Conservation (phyloP, 2,113 vertebrate genomes). For the Grammomys dolichurus region DNA sequence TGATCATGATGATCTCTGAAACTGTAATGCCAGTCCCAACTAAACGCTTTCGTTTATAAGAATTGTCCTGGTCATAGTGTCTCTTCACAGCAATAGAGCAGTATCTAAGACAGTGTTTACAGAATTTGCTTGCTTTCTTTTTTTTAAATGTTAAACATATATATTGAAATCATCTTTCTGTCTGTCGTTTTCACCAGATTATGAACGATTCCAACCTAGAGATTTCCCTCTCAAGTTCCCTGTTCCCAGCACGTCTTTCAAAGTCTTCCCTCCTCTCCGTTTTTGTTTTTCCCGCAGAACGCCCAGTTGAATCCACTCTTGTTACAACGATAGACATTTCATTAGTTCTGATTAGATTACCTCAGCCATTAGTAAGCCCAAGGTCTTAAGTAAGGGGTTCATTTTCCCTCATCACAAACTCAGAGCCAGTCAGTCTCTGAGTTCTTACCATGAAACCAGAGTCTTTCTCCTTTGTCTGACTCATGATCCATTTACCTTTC, state of each 20-base stretch:
- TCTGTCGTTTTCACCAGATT: background rate
- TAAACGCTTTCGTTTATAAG: background rate
- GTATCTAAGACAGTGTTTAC: background rate
- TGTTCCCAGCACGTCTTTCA: background rate
- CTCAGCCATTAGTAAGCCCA: background rate
- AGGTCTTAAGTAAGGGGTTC: background rate
- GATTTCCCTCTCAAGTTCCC: background rate
- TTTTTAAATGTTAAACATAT: background rate
- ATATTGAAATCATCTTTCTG: background rate
- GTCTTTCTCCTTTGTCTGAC: background rate
- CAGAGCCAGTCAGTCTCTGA: background rate
- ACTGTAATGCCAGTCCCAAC: background rate
- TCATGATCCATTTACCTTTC: background rate
- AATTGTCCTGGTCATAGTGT: background rate
- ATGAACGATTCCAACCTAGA: background rate
- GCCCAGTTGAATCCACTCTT: background rate
- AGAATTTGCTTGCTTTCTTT: background rate
- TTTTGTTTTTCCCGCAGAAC: background rate
- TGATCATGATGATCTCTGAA: background rate
- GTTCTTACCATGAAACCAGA: background rate
- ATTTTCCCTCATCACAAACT: background rate
- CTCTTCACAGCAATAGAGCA: background rate
- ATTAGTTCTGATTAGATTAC: background rate
- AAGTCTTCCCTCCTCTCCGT: background rate
- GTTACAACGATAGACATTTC: background rate